Evolutionary conservation across 2,888 invertebrate species (phyloP), one percentile per base, ranked within the genome.

Genomic region (Apeira syringaria): DNA sequence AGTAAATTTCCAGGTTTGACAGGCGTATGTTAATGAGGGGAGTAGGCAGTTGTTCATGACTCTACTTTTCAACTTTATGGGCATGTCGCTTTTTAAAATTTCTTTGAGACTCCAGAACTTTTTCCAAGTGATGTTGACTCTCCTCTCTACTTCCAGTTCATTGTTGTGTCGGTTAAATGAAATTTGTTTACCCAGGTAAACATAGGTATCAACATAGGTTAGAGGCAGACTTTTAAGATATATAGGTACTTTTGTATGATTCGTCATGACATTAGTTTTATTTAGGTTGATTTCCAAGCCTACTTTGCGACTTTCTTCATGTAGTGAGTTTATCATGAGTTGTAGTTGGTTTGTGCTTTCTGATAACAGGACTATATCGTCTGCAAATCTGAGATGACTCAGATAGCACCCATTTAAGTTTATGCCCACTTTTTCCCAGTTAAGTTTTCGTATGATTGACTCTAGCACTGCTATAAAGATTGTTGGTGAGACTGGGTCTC

Each of bases 241-340:
- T 32, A 50, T 42, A 10, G 36, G 32, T 11, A 8, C 22, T 42
- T 44, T 39, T 1, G 20, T 22, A 18, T 30, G 11, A 13, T 47
- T 45, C 17, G 50, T 46, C 53, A 56, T 56, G 5, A 49, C 35
- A n/a, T 53, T 56, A 8, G 56, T 51, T 49, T 53, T 56, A 10
- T 10, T 26, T 26, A 38, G 13, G 12, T 57, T 48, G 1, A 52
- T 53, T 40, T 57, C 42, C 17, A 57, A 26, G 6, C 53, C 54
- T 22, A 39, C 45, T 30, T 47, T 26, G 8, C 22, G 5, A 15
- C 52, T 50, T 27, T 13, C 46, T 28, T 36, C 5, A 1, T 50
- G 37, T 40, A 58, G 40, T 11, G 45, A 2, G 20, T 43, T 27
- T 39, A 35, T 15, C 39, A 45, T 45, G 7, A 12, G 2, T 27